These are phyloP conservation scores for Gymnothorax reevesii DNA, from an alignment of 2,797 vertebrate genomes.

Conservation along the genomic window DNA sequence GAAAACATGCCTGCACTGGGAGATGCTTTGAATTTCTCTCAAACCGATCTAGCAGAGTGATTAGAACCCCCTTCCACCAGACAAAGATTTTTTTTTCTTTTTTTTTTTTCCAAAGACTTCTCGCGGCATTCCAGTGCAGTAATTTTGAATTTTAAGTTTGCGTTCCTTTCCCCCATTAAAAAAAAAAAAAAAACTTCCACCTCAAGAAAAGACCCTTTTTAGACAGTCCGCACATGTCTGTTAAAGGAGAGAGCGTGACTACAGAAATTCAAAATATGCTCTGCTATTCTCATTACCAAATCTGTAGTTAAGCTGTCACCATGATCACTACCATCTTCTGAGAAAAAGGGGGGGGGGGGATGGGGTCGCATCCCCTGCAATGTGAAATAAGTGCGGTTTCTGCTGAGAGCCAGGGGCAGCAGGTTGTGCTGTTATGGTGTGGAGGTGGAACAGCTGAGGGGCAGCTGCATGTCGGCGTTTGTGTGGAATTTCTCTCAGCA, in stretches of 20 bases:
- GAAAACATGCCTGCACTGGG: slow-evolving; percentile 24
- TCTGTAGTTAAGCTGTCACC: background rate
- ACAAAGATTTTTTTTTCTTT: background rate
- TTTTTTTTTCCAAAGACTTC: background rate
- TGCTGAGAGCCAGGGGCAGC: background rate
- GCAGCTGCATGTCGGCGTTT: background rate
- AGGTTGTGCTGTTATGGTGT: background rate
- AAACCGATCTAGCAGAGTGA: background rate
- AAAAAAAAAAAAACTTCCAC: no score
- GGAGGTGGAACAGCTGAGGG: background rate
- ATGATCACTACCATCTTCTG: background rate
- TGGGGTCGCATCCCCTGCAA: no score
- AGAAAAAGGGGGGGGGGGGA: no score
- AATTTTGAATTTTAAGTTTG: background rate
- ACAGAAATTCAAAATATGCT: background rate
- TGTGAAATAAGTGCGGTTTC: background rate
- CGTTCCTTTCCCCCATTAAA: no score
- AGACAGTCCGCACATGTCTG: background rate
- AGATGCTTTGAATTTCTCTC: slow-evolving; percentile 22
- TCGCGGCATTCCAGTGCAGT: background rate
- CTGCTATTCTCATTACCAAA: background rate
- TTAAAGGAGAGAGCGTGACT: background rate
- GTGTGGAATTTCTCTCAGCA: background rate
- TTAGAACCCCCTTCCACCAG: slow-evolving; percentile 15
- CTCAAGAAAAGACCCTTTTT: no score